phyloP scores from a whole-genome alignment of 2,888 invertebrate genomes.

The Pristionchus arcanus region DNA sequence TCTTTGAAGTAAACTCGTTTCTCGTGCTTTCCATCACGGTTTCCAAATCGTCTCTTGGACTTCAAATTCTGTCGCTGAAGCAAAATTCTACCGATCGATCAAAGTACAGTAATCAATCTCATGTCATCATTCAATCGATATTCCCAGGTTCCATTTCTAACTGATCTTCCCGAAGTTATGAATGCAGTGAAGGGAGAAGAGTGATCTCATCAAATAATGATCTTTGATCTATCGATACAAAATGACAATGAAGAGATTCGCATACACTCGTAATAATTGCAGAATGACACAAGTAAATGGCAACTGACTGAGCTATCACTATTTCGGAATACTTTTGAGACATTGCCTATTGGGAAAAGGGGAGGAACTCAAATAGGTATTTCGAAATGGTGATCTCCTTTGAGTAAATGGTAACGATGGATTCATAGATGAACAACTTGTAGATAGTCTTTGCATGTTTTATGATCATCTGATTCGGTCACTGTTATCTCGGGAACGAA shows the following conservation, averaged over 20 bases:
- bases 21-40: neutral
- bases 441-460: neutral
- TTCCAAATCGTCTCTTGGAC: constrained; percentile 54
- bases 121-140: neutral
- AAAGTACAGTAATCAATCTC: neutral
- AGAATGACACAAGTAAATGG: constrained; percentile 18
- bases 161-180: constrained; percentile 49
- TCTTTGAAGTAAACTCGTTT: constrained; percentile 44
- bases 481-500: constrained; percentile 51
- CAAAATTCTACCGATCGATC: neutral
- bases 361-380: neutral
- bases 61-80: constrained; percentile 39
- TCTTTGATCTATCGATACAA: constrained; percentile 43
- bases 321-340: constrained; percentile 14
- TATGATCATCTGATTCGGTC: constrained; percentile 26
- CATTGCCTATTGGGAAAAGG: neutral
- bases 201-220: constrained; percentile 31
- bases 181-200: constrained; percentile 6
- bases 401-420: neutral
- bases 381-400: constrained; percentile 2
- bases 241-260: constrained; percentile 48
- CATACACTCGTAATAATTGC: neutral
- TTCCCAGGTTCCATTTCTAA: constrained; percentile 29
- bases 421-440: constrained; percentile 44
- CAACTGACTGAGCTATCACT: neutral